A percentile compares a stretch with the other conserved stretches of the same genome.
phyloP scores from a whole-genome alignment of 2,888 invertebrate genomes.

The Sepiola atlantica region DNA sequence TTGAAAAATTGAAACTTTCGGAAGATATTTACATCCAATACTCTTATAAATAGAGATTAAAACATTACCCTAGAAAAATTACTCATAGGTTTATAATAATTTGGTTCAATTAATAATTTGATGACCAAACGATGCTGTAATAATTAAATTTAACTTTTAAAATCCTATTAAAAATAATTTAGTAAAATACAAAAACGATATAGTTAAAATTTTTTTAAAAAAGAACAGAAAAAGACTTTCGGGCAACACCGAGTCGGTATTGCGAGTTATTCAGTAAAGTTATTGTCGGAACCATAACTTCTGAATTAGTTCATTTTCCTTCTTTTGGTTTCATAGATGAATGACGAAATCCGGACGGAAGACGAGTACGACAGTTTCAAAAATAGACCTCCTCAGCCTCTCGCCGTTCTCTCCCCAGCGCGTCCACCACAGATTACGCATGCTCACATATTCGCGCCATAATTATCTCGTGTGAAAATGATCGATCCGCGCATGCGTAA shows the following conservation, averaged over 20 bases:
- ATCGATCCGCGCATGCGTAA: conserved; percentile 21
- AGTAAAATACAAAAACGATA: too few species aligned
- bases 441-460: conserved; percentile 22
- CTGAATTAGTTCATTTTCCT: neutral
- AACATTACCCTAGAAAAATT: too few species aligned
- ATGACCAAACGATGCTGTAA: too few species aligned
- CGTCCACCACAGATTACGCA: conserved; percentile 32
- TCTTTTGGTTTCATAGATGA: neutral
- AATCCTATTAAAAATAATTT: too few species aligned
- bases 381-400: neutral
- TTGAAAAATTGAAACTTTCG: too few species aligned
- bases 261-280: neutral
- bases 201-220: too few species aligned
- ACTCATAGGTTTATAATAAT: too few species aligned
- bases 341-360: neutral
- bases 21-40: too few species aligned
- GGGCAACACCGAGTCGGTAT: neutral
- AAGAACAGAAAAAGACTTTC: too few species aligned
- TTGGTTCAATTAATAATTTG: too few species aligned
- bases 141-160: too few species aligned
- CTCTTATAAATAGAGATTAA: too few species aligned
- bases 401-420: conserved; percentile 20
- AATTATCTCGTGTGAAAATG: conserved; percentile 32
- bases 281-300: neutral
- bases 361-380: neutral